phyloP scores from a whole-genome alignment of 2,888 invertebrate genomes.

The Lepidochrysops patricia region DNA sequence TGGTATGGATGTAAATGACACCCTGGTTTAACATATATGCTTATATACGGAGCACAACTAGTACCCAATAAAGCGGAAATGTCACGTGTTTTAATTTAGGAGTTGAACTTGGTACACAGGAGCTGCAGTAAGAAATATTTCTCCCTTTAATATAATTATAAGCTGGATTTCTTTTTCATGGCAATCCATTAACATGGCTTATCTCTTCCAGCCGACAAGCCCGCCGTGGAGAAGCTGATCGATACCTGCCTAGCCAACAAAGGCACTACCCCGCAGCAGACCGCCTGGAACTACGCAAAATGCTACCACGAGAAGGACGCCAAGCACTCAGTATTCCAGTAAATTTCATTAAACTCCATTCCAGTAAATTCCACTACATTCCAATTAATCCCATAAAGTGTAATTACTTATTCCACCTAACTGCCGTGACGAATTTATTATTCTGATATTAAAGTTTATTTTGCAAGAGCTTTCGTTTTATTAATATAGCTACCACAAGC shows the following conservation, averaged over 20 bases:
- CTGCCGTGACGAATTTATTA: constrained; percentile 43
- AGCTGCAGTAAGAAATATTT: too few relatives aligned
- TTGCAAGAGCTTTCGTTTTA: neutral
- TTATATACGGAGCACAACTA: too few relatives aligned
- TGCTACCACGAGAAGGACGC: constrained; percentile 71
- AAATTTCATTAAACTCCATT: constrained; percentile 26
- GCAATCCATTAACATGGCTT: neutral
- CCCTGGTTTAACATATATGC: too few relatives aligned
- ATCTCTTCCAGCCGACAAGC: constrained; percentile 50
- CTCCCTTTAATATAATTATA: too few relatives aligned
- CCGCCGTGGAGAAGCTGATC: constrained; percentile 59
- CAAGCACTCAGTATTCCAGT: constrained; percentile 64
- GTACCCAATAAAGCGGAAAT: too few relatives aligned
- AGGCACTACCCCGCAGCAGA: constrained; percentile 62
- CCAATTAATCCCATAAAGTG: neutral
- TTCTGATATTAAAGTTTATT: constrained; percentile 29
- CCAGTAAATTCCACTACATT: neutral
- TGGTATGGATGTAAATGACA: too few relatives aligned
- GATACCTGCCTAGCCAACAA: constrained; percentile 63
- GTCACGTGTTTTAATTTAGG: too few relatives aligned
- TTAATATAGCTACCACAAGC: neutral
- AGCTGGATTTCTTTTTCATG: too few relatives aligned
- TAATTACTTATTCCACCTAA: constrained; percentile 19
- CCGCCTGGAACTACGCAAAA: constrained; percentile 70
- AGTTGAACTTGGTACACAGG: too few relatives aligned